A percentile compares a stretch with the other conserved stretches of the same genome.
Conservation (phyloP, 2,888 invertebrate species). For the Melipona beecheii region DNA sequence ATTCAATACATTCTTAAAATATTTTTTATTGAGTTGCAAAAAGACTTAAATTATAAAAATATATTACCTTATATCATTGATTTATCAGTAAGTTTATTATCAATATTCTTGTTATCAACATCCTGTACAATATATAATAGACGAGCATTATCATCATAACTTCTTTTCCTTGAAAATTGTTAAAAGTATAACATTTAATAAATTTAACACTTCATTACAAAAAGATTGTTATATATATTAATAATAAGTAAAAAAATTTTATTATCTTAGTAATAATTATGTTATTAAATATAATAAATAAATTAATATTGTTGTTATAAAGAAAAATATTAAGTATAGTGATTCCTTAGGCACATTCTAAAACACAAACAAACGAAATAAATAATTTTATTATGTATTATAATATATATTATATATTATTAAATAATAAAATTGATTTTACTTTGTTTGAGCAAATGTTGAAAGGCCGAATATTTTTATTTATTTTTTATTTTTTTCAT, state of each 20-base stretch:
- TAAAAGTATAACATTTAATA: background rate
- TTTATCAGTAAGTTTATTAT: background rate
- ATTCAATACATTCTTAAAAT: background rate
- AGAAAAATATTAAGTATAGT: background rate
- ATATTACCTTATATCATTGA: background rate
- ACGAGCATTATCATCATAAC: background rate
- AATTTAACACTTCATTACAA: background rate
- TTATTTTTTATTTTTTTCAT: background rate
- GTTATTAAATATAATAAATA: background rate
- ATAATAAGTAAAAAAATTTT: background rate
- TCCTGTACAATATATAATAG: background rate
- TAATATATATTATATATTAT: too few species aligned
- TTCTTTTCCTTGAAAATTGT: background rate
- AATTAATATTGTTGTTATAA: background rate
- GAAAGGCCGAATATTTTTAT: background rate
- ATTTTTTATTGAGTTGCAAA: background rate
- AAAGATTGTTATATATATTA: background rate
- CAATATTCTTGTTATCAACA: conserved; percentile 1
- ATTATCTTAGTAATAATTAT: background rate
- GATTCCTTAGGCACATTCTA: too few species aligned
- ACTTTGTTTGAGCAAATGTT: too few species aligned
- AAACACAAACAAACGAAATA: too few species aligned
- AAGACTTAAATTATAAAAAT: background rate
- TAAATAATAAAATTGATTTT: too few species aligned
- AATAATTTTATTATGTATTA: too few species aligned